These are phyloP conservation scores for Dyspetes luteomarginatus DNA, from an alignment of 2,888 invertebrate species.

Conservation along the genomic window DNA sequence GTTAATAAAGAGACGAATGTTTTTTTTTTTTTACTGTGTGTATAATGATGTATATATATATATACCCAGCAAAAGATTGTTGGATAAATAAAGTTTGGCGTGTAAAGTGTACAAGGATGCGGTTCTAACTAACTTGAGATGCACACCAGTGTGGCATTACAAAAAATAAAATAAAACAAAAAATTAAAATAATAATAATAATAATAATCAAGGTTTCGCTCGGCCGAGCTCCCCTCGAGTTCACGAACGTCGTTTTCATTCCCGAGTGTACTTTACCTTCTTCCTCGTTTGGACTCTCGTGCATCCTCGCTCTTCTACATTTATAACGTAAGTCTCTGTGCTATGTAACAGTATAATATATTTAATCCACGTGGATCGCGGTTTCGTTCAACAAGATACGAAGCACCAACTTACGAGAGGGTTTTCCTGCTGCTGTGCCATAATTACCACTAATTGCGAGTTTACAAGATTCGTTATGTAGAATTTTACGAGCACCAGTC, in stretches of 20 bases:
- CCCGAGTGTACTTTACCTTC: conserved; percentile 6
- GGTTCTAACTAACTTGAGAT: not conserved
- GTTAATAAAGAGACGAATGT: too few species aligned
- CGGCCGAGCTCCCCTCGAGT: conserved; percentile 45
- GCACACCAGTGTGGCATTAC: not conserved
- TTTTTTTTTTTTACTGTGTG: too few species aligned
- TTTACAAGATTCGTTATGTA: conserved; percentile 37
- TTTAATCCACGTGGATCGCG: conserved; percentile 47
- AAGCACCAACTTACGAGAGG: conserved; percentile 13
- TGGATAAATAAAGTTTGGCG: not conserved
- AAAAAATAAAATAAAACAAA: not conserved
- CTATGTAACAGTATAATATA: conserved; percentile 31
- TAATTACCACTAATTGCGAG: conserved; percentile 54
- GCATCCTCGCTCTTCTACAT: conserved; percentile 9
- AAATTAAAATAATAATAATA: not conserved
- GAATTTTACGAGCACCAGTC: not conserved
- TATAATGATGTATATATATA: too few species aligned
- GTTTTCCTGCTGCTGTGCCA: conserved; percentile 15
- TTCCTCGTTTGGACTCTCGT: not conserved
- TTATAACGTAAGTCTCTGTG: conserved; percentile 1
- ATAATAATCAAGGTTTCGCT: conserved; percentile 45
- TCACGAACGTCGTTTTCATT: conserved; percentile 9
- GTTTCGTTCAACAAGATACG: conserved; percentile 40
- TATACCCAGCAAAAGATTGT: not conserved
- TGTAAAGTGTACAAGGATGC: conserved; percentile 16